A percentile compares a stretch with the other conserved stretches of the same genome.
Evolutionary conservation across 2,797 vertebrate genomes (phyloP).

Genomic region (Enteromius treurensis): DNA sequence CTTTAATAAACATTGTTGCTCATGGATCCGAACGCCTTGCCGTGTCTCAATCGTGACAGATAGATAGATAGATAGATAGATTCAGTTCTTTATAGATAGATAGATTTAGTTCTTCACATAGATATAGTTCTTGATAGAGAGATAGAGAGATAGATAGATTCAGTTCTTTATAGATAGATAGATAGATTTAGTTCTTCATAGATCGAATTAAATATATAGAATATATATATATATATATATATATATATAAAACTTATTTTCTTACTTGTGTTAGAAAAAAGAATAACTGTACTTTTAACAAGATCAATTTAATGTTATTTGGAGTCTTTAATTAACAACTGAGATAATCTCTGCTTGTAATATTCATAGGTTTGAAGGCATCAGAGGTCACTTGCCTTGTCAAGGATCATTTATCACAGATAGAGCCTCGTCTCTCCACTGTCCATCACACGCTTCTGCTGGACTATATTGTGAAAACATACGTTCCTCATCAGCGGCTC

Average conservation of each 20-base stretch:
- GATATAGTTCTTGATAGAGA: too few relatives aligned
- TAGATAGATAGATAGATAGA: not conserved
- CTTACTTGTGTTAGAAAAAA: not conserved
- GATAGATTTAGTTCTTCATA: not conserved
- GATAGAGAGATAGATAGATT: not conserved
- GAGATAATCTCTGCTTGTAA: not conserved
- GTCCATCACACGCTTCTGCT: constrained; percentile 40
- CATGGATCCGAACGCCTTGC: too few relatives aligned
- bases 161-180: too few relatives aligned
- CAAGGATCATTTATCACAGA: constrained; percentile 36
- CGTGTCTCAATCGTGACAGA: too few relatives aligned
- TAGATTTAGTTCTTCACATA: not conserved
- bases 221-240: not conserved
- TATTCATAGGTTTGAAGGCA: constrained; percentile 50
- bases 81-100: not conserved
- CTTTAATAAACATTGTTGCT: too few relatives aligned
- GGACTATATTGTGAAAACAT: constrained; percentile 52
- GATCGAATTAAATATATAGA: not conserved
- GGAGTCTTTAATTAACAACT: not conserved
- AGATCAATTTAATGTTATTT: not conserved
- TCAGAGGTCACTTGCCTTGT: constrained; percentile 46
- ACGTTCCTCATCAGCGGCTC: constrained; percentile 51
- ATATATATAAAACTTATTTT: not conserved
- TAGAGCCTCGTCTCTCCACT: constrained; percentile 28
- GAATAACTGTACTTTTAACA: not conserved